A percentile compares a stretch with the other conserved stretches of the same genome.
Evolutionary conservation across 2,797 vertebrate species (phyloP).

Genomic region (Natrix natrix): DNA sequence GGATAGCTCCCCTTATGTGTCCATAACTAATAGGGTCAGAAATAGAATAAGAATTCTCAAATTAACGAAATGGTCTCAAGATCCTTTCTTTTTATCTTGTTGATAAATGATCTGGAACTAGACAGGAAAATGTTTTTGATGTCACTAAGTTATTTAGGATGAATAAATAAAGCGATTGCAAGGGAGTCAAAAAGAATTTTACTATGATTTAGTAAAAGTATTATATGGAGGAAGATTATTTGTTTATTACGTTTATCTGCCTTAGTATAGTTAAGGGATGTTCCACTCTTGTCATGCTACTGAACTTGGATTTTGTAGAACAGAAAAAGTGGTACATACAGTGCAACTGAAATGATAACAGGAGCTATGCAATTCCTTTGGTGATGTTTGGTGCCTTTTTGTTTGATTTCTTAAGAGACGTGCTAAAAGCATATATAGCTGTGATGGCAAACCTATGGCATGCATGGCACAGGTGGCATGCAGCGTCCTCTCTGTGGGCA

Average conservation of each 20-base stretch:
- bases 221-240: neutral
- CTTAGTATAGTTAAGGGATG: no score
- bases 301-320: neutral
- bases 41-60: neutral
- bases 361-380: neutral
- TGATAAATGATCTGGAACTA: neutral
- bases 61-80: neutral
- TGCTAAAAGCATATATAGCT: neutral
- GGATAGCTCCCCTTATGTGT: neutral
- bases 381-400: neutral
- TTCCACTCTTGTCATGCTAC: no score
- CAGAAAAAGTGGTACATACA: neutral
- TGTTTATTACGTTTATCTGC: no score
- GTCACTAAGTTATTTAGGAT: neutral
- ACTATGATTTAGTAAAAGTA: no score
- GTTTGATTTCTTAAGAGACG: neutral
- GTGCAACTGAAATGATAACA: neutral
- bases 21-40: neutral
- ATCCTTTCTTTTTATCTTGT: neutral
- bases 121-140: neutral
- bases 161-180: neutral
- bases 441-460: no score
- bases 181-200: neutral
- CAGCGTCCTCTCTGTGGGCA: no score
- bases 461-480: no score